Base-by-base conservation (phyloP, 2,797 vertebrate species). In the Catharus ustulatus region DNA sequence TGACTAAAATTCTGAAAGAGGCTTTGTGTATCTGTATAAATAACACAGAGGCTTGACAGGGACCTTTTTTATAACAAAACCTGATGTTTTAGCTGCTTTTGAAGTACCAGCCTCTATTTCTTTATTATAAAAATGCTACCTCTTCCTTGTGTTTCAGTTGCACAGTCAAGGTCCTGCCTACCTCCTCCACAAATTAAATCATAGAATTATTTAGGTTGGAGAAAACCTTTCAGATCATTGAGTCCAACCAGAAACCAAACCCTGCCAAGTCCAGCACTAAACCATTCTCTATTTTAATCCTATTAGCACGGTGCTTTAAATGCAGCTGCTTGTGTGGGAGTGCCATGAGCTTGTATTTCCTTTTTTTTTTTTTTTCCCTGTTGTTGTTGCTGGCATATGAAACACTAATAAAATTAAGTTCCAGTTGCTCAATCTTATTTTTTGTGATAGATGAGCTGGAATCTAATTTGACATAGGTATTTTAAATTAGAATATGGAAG, bases 371-470 rank as follows among this genome's bases (percentile, higher is more conserved):
- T 63, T 77, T 67, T 82, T n/a, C 30, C 3, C 42, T 63, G 15
- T 27, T 42, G 11, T 62, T 69, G 14, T 67, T 87, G 15, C 55
- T 87, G 88, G 58, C 66, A 92, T 89, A 58, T 21, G 45, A 64
- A 81, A 34, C 46, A 24, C 22, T 84, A 67, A 85, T 71, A 90
- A 89, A 87, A 82, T 91, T 30, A 89, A 81, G 22, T 85, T 85
- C 22, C 64, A 40, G 12, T 91, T 68, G 38, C 84, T 95, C 54
- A 51, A 2, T 76, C 75, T 40, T 48, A 19, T 2, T 67, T 49
- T 83, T 86, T 76, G 48, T 91, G 72, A 81, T 85, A 51, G 68
- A 89, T 92, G 84, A 81, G 20, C 67, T 78, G 67, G 51, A 95
- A 84, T 91, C 40, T 90, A 45, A 86, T 86, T 75, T 91, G 69